These are phyloP conservation scores for Psilopsiagon aymara DNA, from an alignment of 2,113 vertebrate species.

Conservation along the genomic window DNA sequence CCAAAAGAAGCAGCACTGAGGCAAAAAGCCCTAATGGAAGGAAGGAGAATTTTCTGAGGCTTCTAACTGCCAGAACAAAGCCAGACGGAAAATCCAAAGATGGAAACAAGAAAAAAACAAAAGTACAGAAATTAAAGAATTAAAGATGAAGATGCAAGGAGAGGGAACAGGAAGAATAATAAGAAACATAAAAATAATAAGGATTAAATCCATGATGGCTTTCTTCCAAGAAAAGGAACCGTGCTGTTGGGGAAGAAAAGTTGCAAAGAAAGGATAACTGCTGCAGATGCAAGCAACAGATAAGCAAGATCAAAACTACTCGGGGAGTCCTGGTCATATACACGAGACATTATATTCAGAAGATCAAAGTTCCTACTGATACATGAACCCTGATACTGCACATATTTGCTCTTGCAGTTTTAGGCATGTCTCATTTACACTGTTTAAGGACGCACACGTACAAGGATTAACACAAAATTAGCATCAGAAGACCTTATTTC, in stretches of 20 bases:
- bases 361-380: background rate
- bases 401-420: background rate
- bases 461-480: background rate
- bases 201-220: background rate
- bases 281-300: background rate
- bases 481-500: background rate
- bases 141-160: background rate
- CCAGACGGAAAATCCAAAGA: background rate
- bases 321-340: background rate
- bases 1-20: background rate
- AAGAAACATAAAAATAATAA: background rate
- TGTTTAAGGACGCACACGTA: background rate
- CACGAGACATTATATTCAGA: background rate
- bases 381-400: background rate
- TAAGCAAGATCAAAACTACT: background rate
- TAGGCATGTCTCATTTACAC: background rate
- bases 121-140: background rate
- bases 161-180: background rate
- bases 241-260: background rate
- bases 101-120: background rate
- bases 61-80: background rate
- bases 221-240: background rate
- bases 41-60: background rate
- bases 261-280: background rate
- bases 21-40: background rate